phyloP scores from a whole-genome alignment of 2,797 vertebrate genomes.

The Hippopotamyrus pictus region DNA sequence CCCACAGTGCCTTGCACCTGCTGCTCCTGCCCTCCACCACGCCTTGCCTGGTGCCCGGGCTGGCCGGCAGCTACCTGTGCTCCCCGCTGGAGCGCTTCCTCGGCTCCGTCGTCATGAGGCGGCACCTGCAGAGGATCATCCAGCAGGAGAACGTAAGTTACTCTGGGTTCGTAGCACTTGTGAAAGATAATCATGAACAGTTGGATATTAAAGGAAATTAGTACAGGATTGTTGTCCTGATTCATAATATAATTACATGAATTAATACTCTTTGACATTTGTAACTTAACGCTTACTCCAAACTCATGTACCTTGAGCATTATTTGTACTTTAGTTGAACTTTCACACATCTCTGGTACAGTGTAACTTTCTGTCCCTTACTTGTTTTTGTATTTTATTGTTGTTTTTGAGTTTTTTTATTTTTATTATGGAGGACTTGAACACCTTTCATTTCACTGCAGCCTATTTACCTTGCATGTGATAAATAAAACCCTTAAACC shows the following conservation, averaged over 20 bases:
- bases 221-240: background rate
- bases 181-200: background rate
- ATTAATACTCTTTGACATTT: background rate
- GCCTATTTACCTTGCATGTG: background rate
- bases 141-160: conserved; percentile 82
- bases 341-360: background rate
- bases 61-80: conserved; percentile 97
- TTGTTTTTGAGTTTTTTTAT: background rate
- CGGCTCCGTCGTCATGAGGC: conserved; percentile 96
- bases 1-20: conserved; percentile 97
- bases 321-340: background rate
- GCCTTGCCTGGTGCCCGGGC: conserved; percentile 85
- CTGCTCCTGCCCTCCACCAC: conserved; percentile 92
- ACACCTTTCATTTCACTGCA: background rate
- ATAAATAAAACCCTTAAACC: background rate
- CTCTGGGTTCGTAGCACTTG: background rate
- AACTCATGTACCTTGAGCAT: background rate
- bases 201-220: background rate
- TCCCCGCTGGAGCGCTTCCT: conserved; percentile 95
- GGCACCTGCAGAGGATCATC: conserved; percentile 96
- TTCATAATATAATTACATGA: background rate
- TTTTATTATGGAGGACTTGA: background rate
- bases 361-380: background rate
- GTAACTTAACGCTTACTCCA: background rate
- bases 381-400: background rate